A percentile compares a stretch with the other conserved stretches of the same genome.
Evolutionary conservation across 2,113 vertebrate species (phyloP).

Genomic region (Sinocyclocheilus anophthalmus): DNA sequence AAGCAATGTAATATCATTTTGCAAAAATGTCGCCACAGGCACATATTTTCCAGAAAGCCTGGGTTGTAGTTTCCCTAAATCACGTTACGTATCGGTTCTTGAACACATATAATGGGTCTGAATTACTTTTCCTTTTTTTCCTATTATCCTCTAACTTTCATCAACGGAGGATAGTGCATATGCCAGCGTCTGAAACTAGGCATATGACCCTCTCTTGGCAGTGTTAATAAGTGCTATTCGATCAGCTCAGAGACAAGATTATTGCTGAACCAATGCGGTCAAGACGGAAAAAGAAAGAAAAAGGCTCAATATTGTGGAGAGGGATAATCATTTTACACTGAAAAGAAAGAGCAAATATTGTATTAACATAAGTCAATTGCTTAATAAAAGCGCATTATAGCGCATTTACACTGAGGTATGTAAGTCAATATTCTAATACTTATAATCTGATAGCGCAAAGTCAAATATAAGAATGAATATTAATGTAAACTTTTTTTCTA

Average conservation of each 20-base stretch:
- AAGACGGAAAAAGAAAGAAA: constrained; percentile 17
- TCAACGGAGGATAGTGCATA: background rate
- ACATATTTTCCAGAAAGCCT: background rate
- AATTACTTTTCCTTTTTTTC: background rate
- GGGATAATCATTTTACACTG: constrained; percentile 22
- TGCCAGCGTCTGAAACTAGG: background rate
- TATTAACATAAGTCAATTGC: constrained; percentile 28
- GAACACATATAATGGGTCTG: background rate
- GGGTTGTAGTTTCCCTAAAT: background rate
- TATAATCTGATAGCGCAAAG: constrained; percentile 7
- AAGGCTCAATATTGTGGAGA: constrained; percentile 2
- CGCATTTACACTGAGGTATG: background rate
- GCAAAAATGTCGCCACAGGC: background rate
- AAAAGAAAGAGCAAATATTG: constrained; percentile 12
- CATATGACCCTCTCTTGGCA: background rate
- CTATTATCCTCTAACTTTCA: constrained; percentile 31
- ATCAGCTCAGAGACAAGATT: constrained; percentile 40
- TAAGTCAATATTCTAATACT: background rate
- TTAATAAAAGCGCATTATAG: constrained; percentile 15
- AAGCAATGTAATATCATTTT: background rate
- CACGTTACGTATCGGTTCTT: background rate
- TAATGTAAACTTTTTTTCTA: background rate
- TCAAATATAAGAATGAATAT: constrained; percentile 5
- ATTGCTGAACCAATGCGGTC: constrained; percentile 19
- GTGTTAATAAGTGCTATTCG: constrained; percentile 30